Base-by-base conservation (phyloP, 1,140 invertebrate genomes). In the Drosophila ercepeae region DNA sequence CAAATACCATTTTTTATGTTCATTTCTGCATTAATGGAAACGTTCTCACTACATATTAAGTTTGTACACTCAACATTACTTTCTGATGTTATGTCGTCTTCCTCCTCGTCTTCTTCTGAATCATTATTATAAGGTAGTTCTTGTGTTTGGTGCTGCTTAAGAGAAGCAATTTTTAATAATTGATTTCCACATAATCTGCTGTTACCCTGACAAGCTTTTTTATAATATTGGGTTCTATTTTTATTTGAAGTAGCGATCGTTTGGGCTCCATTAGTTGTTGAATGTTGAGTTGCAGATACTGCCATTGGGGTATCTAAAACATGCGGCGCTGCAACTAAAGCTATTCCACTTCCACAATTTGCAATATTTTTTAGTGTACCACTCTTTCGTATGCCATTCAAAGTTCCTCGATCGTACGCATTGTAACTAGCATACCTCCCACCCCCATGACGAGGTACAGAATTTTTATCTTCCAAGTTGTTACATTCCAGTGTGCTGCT, bases 351-450 rank as follows among this genome's bases (percentile, higher is more conserved):
- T 8, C 7, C 39, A 6, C 39, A 44, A 18, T 61, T 74, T 1
- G 39, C 46, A 58, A 91, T 86, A 36, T 75, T 91, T n/a, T 75
- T 89, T 2, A 90, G 50, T 5, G 90, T 91, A 16, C 89, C 90
- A 45, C 90, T 91, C 39, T 91, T 91, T 6, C 90, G 68, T n/a
- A 91, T 64, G 5, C 82, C 73, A 34, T 78, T 89, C 18, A 71
- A 75, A 25, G 73, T 58, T 16, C 65, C 71, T 16, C 78, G 78
- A 11, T 91, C 90, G 51, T 81, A 91, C 0, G 90, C 81, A 65
- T 91, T 91, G 48, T 81, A 90, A 21, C 63, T 75, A n/a, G 65
- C 29, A 61, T 75, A 91, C 4, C 86, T 70, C 3, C 53, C 53
- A 25, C 58, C 59, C 0, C 69, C 54, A 45, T 78, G 71, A 0